Percentiles rank a stretch among this genome's conserved stretches.
phyloP scores from a whole-genome alignment of 2,888 invertebrate species.

The Volucella bombylans region DNA sequence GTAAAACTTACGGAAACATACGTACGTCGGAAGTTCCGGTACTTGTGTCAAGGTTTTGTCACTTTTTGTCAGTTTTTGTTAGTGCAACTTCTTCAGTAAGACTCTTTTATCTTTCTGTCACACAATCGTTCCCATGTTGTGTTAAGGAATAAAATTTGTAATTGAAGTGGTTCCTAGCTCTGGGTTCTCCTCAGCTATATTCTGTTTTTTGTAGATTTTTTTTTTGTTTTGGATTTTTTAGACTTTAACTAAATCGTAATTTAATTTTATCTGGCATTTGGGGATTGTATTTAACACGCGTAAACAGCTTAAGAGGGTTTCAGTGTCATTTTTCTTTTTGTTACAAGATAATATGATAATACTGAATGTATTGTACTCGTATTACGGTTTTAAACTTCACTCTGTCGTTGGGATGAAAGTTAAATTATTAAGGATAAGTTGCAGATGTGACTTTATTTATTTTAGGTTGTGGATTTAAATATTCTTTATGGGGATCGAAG shows the following conservation, averaged over 20 bases:
- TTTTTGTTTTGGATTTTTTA: slow-evolving; percentile 30
- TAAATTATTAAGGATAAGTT: no score
- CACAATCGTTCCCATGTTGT: slow-evolving; percentile 45
- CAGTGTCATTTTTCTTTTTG: slow-evolving; percentile 46
- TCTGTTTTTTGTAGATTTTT: slow-evolving; percentile 12
- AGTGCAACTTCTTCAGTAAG: slow-evolving; percentile 64
- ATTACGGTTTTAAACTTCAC: no score
- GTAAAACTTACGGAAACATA: slow-evolving; percentile 75
- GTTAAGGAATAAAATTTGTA: slow-evolving; percentile 37
- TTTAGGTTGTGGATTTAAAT: no score
- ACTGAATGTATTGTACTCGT: no score
- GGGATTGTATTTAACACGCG: slow-evolving; percentile 29
- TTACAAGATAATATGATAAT: no score
- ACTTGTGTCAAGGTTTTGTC: slow-evolving; percentile 81
- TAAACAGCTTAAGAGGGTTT: slow-evolving; percentile 67
- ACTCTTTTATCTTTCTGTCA: slow-evolving; percentile 68
- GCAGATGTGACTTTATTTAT: no score
- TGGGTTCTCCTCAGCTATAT: background rate
- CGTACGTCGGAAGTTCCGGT: slow-evolving; percentile 80
- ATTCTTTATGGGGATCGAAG: no score
- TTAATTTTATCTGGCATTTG: slow-evolving; percentile 63
- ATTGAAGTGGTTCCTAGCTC: slow-evolving; percentile 30
- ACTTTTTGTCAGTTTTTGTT: slow-evolving; percentile 77
- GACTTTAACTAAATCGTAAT: slow-evolving; percentile 24
- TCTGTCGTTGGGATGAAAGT: no score